phyloP scores from a whole-genome alignment of 1,140 invertebrate species.

The Coptotermes formosanus region DNA sequence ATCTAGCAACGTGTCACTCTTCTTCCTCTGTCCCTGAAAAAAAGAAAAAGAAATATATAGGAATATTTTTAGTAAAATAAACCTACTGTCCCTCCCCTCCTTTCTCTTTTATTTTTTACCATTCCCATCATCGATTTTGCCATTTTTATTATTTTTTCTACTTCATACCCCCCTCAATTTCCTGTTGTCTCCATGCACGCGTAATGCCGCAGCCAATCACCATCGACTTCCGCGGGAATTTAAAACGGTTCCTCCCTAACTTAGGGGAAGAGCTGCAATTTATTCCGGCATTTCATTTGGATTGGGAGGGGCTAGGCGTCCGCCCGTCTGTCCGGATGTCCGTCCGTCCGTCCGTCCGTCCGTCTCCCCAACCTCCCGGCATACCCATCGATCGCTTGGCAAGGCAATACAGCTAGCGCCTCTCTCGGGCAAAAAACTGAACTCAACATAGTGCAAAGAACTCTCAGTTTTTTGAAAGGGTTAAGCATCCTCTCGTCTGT shows the following conservation, averaged over 20 bases:
- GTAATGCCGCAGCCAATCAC: not conserved
- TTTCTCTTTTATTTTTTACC: not conserved
- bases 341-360: not conserved
- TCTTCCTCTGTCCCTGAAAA: not conserved
- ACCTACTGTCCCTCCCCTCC: not conserved
- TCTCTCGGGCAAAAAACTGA: not conserved
- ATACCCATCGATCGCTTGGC: not conserved
- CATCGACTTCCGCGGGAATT: constrained; percentile 2
- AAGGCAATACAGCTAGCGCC: not conserved
- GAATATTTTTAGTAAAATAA: constrained; percentile 9
- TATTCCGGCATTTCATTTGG: constrained; percentile 18
- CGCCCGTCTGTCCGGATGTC: constrained; percentile 11
- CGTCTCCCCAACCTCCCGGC: not conserved
- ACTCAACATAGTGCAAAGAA: not conserved
- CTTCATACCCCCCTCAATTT: not conserved
- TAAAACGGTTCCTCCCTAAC: not conserved
- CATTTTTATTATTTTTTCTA: not conserved
- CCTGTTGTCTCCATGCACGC: constrained; percentile 2
- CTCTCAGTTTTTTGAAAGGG: not conserved
- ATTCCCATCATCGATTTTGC: not conserved
- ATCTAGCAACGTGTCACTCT: not conserved
- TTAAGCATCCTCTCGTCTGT: not conserved
- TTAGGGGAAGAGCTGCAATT: not conserved
- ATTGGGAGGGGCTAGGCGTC: constrained; percentile 1
- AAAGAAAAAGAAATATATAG: not conserved